phyloP scores from a whole-genome alignment of 2,113 vertebrate genomes.

The Tichodroma muraria region DNA sequence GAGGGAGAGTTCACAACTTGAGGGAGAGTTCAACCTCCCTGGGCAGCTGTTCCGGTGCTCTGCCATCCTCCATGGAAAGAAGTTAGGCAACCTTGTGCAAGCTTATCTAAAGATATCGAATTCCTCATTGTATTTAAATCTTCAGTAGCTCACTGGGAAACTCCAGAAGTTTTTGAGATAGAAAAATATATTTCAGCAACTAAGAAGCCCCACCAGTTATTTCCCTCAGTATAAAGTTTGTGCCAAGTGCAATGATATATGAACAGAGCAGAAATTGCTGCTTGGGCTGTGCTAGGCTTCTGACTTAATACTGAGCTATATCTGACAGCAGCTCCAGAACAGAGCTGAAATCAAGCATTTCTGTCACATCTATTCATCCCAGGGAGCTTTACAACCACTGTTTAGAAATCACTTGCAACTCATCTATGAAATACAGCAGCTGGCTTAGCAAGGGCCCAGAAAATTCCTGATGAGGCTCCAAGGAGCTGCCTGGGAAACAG shows the following conservation, averaged over 20 bases:
- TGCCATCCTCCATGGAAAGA: neutral
- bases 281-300: neutral
- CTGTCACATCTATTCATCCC: conserved; percentile 33
- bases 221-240: neutral
- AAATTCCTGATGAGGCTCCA: conserved; percentile 54
- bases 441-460: conserved; percentile 16
- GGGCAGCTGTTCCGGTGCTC: neutral
- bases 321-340: conserved; percentile 26
- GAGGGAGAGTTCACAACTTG: neutral
- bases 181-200: neutral
- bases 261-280: neutral
- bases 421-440: conserved; percentile 33
- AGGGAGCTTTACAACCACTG: conserved; percentile 26
- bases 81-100: neutral
- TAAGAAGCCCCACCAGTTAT: neutral
- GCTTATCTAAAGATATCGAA: neutral
- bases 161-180: neutral
- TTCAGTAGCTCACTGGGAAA: neutral
- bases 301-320: neutral
- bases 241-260: neutral
- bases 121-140: neutral
- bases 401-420: conserved; percentile 32
- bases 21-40: neutral
- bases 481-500: conserved; percentile 37
- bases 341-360: conserved; percentile 43